Evolutionary conservation across 2,888 invertebrate genomes (phyloP).

Genomic region (Hybos culiciformis): DNA sequence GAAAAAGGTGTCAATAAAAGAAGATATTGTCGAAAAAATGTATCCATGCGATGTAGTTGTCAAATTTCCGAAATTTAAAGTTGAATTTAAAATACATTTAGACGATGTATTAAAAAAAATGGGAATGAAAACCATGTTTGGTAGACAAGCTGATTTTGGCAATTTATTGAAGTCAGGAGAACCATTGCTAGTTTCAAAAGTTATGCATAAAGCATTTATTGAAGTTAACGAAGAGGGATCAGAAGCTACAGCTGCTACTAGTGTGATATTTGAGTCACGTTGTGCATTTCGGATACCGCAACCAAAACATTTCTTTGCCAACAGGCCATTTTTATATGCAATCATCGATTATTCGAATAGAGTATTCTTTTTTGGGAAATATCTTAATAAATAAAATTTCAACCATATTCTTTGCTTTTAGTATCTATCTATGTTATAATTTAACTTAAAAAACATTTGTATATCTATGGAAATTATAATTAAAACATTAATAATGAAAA

Average conservation of each 20-base stretch:
- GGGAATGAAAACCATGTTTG: conserved; percentile 51
- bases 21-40: conserved; percentile 43
- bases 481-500: too few species aligned
- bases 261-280: conserved; percentile 37
- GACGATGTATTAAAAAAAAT: conserved; percentile 43
- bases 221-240: conserved; percentile 74
- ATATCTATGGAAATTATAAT: too few species aligned
- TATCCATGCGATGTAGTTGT: background rate
- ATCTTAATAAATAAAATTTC: too few species aligned
- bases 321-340: background rate
- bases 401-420: too few species aligned
- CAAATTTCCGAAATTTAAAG: conserved; percentile 58
- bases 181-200: conserved; percentile 46
- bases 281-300: background rate
- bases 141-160: conserved; percentile 42
- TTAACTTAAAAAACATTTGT: too few species aligned
- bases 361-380: too few species aligned
- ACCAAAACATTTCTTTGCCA: background rate
- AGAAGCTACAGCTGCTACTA: conserved; percentile 70
- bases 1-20: conserved; percentile 38
- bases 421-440: too few species aligned
- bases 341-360: background rate
- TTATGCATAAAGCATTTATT: conserved; percentile 66
- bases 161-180: conserved; percentile 40
- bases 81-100: conserved; percentile 53